phyloP scores from a whole-genome alignment of 1,140 invertebrate species.

The Camponotus pennsylvanicus region DNA sequence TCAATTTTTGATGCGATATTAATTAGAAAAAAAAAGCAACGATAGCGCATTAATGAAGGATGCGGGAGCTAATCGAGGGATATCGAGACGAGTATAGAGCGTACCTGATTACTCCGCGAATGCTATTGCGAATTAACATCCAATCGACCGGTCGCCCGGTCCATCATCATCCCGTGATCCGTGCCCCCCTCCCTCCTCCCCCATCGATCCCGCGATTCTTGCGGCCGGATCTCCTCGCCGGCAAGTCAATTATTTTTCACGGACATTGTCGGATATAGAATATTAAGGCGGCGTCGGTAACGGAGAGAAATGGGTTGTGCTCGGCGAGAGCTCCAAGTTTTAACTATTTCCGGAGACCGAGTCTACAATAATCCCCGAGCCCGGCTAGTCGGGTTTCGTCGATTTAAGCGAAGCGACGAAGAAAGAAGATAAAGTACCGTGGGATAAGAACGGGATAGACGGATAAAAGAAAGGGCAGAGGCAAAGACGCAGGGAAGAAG shows the following conservation, averaged over 20 bases:
- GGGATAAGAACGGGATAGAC: constrained; percentile 18
- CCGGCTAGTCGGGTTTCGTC: constrained; percentile 26
- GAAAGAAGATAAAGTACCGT: not conserved
- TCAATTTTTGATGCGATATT: constrained; percentile 43
- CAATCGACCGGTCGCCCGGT: not conserved
- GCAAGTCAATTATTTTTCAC: constrained; percentile 72
- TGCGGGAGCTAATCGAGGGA: constrained; percentile 15
- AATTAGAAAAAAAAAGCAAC: constrained; percentile 41
- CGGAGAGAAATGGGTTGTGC: constrained; percentile 52
- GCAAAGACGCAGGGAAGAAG: constrained; percentile 18
- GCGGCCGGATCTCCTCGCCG: constrained; percentile 12
- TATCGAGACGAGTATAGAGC: not conserved
- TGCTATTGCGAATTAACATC: constrained; percentile 46
- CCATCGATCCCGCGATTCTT: constrained; percentile 28
- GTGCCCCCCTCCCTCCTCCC: not conserved
- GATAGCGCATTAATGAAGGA: not conserved
- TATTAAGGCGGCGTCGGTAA: constrained; percentile 70
- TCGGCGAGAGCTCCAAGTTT: constrained; percentile 69
- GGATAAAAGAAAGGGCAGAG: constrained; percentile 1
- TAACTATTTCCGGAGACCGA: constrained; percentile 76
- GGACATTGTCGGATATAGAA: constrained; percentile 73
- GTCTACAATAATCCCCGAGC: constrained; percentile 71
- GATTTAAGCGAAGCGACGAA: constrained; percentile 61
- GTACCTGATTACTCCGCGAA: constrained; percentile 16
- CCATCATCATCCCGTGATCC: constrained; percentile 37